Evolutionary conservation across 2,113 vertebrate genomes (phyloP).

Genomic region (Phycodurus eques): DNA sequence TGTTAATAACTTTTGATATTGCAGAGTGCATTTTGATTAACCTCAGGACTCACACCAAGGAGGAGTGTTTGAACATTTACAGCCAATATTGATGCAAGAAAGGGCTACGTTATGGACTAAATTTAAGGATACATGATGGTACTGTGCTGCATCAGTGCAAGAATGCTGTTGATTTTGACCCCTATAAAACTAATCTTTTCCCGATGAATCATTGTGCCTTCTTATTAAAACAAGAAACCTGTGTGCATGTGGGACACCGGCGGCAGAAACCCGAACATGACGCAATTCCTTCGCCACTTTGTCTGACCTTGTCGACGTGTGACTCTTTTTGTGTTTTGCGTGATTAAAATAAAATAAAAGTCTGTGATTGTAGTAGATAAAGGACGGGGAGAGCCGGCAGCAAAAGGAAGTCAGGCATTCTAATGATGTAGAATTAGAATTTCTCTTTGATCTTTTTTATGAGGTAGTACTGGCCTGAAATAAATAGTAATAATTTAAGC

Average conservation of each 20-base stretch:
- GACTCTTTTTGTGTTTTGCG: not conserved
- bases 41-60: not conserved
- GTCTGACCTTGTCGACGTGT: not conserved
- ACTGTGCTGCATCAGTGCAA: not conserved
- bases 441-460: too few species aligned
- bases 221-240: not conserved
- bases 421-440: too few species aligned
- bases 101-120: not conserved
- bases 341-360: not conserved
- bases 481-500: not conserved
- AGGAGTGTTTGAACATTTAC: not conserved
- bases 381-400: not conserved
- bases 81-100: not conserved
- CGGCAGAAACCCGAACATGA: not conserved
- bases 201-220: too few species aligned
- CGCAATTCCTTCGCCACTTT: not conserved
- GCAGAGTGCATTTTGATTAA: not conserved
- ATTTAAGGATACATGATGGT: too few species aligned
- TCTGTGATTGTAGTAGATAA: not conserved
- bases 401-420: not conserved
- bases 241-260: too few species aligned
- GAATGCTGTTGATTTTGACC: not conserved
- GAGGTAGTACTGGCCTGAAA: too few species aligned
- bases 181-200: not conserved
- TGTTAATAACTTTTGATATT: not conserved